A percentile compares a stretch with the other conserved stretches of the same genome.
These are phyloP conservation scores for Nematolebias whitei DNA, from an alignment of 2,113 vertebrate species.

Conservation along the genomic window DNA sequence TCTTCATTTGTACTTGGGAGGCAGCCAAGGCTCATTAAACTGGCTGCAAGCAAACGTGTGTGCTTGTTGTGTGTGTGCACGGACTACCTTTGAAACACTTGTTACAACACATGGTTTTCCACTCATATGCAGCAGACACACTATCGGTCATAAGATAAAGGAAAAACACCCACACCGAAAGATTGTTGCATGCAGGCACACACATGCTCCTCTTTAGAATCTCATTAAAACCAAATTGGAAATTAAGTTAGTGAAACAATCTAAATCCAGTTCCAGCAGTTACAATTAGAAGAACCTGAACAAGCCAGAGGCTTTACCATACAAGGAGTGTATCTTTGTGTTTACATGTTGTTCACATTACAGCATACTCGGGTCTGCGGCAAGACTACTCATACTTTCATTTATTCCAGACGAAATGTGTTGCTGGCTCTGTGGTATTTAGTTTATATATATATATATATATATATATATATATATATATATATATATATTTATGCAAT, in stretches of 20 bases:
- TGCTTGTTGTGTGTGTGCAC: slow-evolving; percentile 10
- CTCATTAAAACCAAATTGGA: slow-evolving; percentile 27
- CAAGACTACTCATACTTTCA: slow-evolving; percentile 29
- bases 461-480: not conserved
- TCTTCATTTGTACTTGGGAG: slow-evolving; percentile 68
- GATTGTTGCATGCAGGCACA: slow-evolving; percentile 16
- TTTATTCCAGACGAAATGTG: slow-evolving; percentile 26
- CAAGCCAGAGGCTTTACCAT: slow-evolving; percentile 20
- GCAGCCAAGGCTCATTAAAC: slow-evolving; percentile 46
- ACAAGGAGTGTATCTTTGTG: slow-evolving; percentile 28
- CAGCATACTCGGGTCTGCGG: slow-evolving; percentile 13
- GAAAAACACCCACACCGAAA: slow-evolving; percentile 2
- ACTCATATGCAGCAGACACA: slow-evolving; percentile 5
- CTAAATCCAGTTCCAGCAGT: slow-evolving; percentile 5
- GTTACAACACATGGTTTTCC: slow-evolving; percentile 28
- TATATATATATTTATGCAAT: slow-evolving; percentile 1
- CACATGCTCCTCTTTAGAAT: slow-evolving; percentile 46
- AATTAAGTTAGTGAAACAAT: slow-evolving; percentile 36
- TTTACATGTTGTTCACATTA: slow-evolving; percentile 31
- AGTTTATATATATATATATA: slow-evolving; percentile 2
- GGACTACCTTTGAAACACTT: slow-evolving; percentile 24
- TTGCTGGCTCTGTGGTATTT: slow-evolving; percentile 14
- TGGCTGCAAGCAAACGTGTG: slow-evolving; percentile 21
- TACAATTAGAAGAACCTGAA: slow-evolving; percentile 19
- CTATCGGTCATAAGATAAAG: slow-evolving; percentile 14